Conservation (phyloP, 1,140 invertebrate species). For the Pygmarrhopalites habei region DNA sequence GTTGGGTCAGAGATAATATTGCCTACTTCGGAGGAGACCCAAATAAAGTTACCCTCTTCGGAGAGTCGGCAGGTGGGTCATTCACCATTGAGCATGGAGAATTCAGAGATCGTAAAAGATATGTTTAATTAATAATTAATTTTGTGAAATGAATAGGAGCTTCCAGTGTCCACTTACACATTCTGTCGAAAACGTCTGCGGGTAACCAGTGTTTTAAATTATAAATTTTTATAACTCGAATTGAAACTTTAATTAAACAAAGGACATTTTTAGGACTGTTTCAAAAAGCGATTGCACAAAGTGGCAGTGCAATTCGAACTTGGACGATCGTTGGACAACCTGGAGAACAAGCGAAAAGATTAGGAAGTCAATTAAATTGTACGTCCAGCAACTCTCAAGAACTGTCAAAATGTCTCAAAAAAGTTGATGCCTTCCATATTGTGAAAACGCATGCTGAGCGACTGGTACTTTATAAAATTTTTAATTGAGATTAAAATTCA, state of each 20-base stretch:
- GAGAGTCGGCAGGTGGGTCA: conserved; percentile 43
- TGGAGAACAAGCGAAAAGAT: conserved; percentile 1
- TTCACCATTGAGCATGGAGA: neutral
- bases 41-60: conserved; percentile 81
- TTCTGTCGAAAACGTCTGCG: conserved; percentile 29
- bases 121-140: neutral
- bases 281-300: conserved; percentile 17
- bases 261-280: conserved; percentile 16
- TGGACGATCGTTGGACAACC: conserved; percentile 18
- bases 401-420: conserved; percentile 21
- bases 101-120: neutral
- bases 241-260: too few species aligned
- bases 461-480: too few species aligned
- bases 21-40: conserved; percentile 84
- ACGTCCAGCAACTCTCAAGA: neutral
- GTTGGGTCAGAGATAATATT: conserved; percentile 69
- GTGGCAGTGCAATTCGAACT: conserved; percentile 4
- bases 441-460: conserved; percentile 8
- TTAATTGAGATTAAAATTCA: too few species aligned
- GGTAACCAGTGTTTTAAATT: conserved; percentile 2
- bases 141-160: neutral
- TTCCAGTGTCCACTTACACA: conserved; percentile 29
- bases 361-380: conserved; percentile 15
- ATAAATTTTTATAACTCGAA: neutral
- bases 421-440: conserved; percentile 3